phyloP scores from a whole-genome alignment of 2,113 vertebrate species.

The Lutjanus erythropterus region DNA sequence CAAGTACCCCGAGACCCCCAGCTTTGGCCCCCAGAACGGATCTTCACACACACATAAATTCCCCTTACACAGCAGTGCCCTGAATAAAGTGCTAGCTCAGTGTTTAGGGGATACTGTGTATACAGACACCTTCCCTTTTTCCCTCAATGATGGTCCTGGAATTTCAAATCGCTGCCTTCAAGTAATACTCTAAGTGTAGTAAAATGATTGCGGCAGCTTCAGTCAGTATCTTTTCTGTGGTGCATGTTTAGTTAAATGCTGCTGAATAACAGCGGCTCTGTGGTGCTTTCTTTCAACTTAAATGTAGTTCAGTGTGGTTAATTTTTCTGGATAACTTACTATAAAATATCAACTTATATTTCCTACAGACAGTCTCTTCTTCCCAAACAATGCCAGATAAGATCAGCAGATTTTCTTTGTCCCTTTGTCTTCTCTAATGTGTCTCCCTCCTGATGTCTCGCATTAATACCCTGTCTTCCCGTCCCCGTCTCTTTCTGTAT shows the following conservation, averaged over 20 bases:
- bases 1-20: slow-evolving; percentile 27
- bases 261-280: not conserved
- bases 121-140: not conserved
- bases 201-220: slow-evolving; percentile 26
- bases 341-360: slow-evolving; percentile 13
- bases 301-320: not conserved
- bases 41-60: slow-evolving; percentile 19
- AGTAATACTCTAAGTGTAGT: slow-evolving; percentile 18
- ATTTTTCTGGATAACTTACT: slow-evolving; percentile 6
- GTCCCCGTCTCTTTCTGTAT: slow-evolving; percentile 78
- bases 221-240: slow-evolving; percentile 2
- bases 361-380: not conserved
- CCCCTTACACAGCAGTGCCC: slow-evolving; percentile 34
- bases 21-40: slow-evolving; percentile 19
- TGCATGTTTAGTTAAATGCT: slow-evolving; percentile 22
- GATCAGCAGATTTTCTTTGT: slow-evolving; percentile 66
- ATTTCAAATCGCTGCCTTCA: slow-evolving; percentile 25
- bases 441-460: slow-evolving; percentile 65
- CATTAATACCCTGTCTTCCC: slow-evolving; percentile 72
- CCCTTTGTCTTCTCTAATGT: slow-evolving; percentile 78
- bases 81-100: slow-evolving; percentile 52
- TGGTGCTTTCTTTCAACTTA: not conserved
- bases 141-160: slow-evolving; percentile 7
- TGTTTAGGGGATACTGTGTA: slow-evolving; percentile 22
- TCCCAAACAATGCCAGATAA: slow-evolving; percentile 55